Evolutionary conservation across 2,888 invertebrate genomes (phyloP).

Genomic region (Rhagonycha lutea): DNA sequence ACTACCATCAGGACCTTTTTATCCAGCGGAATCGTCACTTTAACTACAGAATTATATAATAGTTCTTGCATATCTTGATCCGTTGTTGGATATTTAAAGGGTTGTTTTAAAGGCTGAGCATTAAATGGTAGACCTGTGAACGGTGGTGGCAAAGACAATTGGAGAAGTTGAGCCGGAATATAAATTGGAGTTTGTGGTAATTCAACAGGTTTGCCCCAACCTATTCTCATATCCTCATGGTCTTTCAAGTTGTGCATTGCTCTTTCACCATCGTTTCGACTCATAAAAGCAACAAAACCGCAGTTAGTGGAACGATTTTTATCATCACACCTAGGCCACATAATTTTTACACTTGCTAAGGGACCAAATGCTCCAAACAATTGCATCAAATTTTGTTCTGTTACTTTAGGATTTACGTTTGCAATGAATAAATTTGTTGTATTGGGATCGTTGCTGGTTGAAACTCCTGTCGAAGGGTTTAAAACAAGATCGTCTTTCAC

Average conservation of each 20-base stretch:
- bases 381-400: slow-evolving; percentile 93
- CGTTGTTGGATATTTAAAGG: slow-evolving; percentile 33
- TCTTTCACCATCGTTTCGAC: slow-evolving; percentile 92
- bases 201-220: slow-evolving; percentile 97
- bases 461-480: slow-evolving; percentile 13
- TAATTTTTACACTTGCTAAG: slow-evolving; percentile 97
- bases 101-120: slow-evolving; percentile 74
- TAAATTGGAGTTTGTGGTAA: slow-evolving; percentile 95
- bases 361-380: slow-evolving; percentile 97
- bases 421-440: slow-evolving; percentile 98
- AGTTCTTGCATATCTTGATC: slow-evolving; percentile 59
- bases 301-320: slow-evolving; percentile 89
- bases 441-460: slow-evolving; percentile 89
- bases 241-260: slow-evolving; percentile 84
- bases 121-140: slow-evolving; percentile 96
- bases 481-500: slow-evolving; percentile 68
- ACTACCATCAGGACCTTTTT: slow-evolving; percentile 87
- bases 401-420: slow-evolving; percentile 92
- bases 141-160: slow-evolving; percentile 83
- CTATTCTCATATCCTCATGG: slow-evolving; percentile 90
- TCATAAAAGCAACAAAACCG: slow-evolving; percentile 99
- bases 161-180: slow-evolving; percentile 84
- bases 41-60: slow-evolving; percentile 85
- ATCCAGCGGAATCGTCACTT: slow-evolving; percentile 65
- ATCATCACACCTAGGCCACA: slow-evolving; percentile 99